These are phyloP conservation scores for Hylyphantes graminicola DNA, from an alignment of 1,140 invertebrate species.

Conservation along the genomic window DNA sequence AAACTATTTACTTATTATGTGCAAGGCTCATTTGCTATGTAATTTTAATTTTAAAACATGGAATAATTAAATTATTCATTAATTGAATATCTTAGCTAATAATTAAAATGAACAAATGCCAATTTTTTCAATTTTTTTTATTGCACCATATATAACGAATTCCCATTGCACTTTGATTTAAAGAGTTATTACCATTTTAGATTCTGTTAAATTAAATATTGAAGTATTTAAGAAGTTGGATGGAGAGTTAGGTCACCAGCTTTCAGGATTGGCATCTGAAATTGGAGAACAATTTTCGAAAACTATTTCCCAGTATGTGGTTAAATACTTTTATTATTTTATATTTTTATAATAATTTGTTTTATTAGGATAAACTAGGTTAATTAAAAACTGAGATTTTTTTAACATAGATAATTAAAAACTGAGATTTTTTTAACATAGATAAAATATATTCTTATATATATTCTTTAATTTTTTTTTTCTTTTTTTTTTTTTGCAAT, in stretches of 20 bases:
- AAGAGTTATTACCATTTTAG: slow-evolving; percentile 50
- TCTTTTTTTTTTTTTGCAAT: no score
- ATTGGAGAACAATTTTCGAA: slow-evolving; percentile 80
- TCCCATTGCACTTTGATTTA: no score
- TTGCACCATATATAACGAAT: not conserved
- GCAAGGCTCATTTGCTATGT: no score
- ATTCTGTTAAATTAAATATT: slow-evolving; percentile 69
- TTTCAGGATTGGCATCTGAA: slow-evolving; percentile 77
- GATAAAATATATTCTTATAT: no score
- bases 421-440: no score
- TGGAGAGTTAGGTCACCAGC: slow-evolving; percentile 77
- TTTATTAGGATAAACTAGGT: not conserved
- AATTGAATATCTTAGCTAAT: no score
- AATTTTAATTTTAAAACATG: no score
- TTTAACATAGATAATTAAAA: no score
- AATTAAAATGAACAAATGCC: not conserved
- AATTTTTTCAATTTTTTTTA: not conserved
- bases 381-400: no score
- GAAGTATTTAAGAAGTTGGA: slow-evolving; percentile 78
- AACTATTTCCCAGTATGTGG: slow-evolving; percentile 67
- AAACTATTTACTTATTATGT: no score
- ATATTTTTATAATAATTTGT: not conserved
- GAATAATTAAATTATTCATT: no score
- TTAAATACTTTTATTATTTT: not conserved
- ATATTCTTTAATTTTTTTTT: no score